A percentile compares a stretch with the other conserved stretches of the same genome.
These are phyloP conservation scores for Spodoptera picta DNA, from an alignment of 2,888 invertebrate species.

Conservation along the genomic window DNA sequence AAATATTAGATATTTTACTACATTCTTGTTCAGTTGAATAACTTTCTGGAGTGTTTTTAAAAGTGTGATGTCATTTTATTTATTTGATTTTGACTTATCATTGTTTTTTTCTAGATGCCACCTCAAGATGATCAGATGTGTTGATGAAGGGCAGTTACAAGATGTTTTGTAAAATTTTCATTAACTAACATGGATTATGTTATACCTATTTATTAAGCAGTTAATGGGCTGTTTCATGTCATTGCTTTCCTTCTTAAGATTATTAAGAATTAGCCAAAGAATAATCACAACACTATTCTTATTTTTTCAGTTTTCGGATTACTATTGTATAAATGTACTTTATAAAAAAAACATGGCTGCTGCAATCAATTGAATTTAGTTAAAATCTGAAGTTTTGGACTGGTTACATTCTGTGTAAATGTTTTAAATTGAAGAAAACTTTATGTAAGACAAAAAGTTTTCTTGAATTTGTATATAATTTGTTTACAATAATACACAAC, in stretches of 20 bases:
- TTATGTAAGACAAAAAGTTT: too few relatives aligned
- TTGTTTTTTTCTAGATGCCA: conserved; percentile 79
- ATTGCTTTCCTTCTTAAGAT: conserved; percentile 15
- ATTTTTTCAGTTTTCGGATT: conserved; percentile 19
- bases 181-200: conserved; percentile 50
- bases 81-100: background rate
- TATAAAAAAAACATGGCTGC: conserved; percentile 23
- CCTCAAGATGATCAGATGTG: conserved; percentile 86
- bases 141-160: conserved; percentile 68
- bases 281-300: conserved; percentile 41
- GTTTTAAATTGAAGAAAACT: too few relatives aligned
- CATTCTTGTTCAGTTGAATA: too few relatives aligned
- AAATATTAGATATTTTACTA: too few relatives aligned
- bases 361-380: conserved; percentile 14
- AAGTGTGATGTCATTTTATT: background rate
- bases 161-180: conserved; percentile 59
- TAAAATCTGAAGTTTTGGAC: conserved; percentile 10
- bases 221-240: conserved; percentile 11
- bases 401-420: too few relatives aligned
- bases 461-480: too few relatives aligned
- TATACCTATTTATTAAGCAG: conserved; percentile 35
- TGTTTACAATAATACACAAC: too few relatives aligned
- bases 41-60: too few relatives aligned
- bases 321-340: conserved; percentile 29
- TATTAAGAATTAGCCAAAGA: conserved; percentile 52